Evolutionary conservation across 1,140 invertebrate species (phyloP).

Genomic region (Psix sp.): DNA sequence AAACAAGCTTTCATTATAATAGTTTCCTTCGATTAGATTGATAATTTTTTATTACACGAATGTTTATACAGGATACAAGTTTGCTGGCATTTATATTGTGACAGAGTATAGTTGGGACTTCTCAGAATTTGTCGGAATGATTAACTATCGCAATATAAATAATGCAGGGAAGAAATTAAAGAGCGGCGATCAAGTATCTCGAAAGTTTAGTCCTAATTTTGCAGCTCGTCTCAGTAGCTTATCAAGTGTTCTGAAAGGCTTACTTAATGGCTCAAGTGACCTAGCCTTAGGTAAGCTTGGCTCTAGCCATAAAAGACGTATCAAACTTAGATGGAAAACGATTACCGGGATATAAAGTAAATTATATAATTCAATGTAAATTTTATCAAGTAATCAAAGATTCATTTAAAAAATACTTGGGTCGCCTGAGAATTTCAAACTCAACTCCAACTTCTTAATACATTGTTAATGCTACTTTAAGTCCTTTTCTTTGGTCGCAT

Average conservation of each 20-base stretch:
- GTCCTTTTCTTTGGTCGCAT: too few species aligned
- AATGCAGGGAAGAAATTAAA: conserved; percentile 19
- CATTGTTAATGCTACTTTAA: too few species aligned
- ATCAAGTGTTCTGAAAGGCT: conserved; percentile 45
- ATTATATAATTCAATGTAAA: conserved; percentile 25
- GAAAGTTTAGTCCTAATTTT: conserved; percentile 44
- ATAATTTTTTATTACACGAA: too few species aligned
- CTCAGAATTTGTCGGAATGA: too few species aligned
- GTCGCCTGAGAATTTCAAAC: not conserved
- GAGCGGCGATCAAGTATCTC: conserved; percentile 24
- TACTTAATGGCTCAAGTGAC: conserved; percentile 40
- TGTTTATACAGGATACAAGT: too few species aligned
- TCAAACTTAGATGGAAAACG: conserved; percentile 26
- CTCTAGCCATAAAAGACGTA: conserved; percentile 41
- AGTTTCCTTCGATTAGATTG: not conserved
- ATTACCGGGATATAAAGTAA: conserved; percentile 39
- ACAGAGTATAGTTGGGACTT: too few species aligned
- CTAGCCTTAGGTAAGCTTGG: conserved; percentile 33
- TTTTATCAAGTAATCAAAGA: conserved; percentile 14
- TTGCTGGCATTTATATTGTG: too few species aligned
- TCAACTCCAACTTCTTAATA: too few species aligned
- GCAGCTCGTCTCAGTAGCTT: conserved; percentile 40
- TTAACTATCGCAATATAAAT: conserved; percentile 36
- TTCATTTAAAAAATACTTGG: conserved; percentile 2
- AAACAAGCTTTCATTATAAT: conserved; percentile 10